Percentiles rank a stretch among this genome's conserved stretches.
Conservation (phyloP, 1,140 invertebrate species). For the Bombus waltoni region DNA sequence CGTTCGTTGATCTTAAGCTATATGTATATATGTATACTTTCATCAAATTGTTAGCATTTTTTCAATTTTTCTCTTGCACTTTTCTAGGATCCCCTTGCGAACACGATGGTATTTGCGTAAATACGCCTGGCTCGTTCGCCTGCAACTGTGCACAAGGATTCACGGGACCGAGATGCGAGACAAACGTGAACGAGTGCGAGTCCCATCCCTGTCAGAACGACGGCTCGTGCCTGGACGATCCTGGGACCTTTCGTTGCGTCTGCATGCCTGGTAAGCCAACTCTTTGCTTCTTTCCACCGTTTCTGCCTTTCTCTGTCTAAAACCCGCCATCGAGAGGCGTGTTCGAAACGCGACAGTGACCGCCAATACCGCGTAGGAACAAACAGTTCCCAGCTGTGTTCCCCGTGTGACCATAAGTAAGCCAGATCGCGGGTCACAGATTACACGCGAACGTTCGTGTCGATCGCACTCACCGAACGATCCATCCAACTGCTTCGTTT, state of each 20-base stretch:
- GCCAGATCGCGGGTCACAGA: conserved; percentile 1
- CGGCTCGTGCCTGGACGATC: conserved; percentile 96
- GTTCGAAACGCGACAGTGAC: neutral
- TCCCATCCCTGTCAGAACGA: conserved; percentile 97
- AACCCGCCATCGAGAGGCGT: too few species aligned
- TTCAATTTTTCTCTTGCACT: conserved; percentile 25
- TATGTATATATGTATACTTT: too few species aligned
- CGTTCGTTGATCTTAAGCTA: too few species aligned
- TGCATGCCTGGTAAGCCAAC: conserved; percentile 96
- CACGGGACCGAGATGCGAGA: conserved; percentile 95
- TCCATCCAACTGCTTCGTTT: conserved; percentile 27
- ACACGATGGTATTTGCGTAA: conserved; percentile 96
- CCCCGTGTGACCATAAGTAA: conserved; percentile 25
- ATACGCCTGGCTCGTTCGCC: conserved; percentile 95
- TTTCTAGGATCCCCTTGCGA: conserved; percentile 92
- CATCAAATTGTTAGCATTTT: neutral
- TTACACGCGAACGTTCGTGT: neutral
- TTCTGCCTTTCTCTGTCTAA: neutral
- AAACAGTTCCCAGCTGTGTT: neutral
- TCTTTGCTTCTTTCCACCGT: neutral
- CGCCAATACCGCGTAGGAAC: neutral
- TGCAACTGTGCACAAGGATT: conserved; percentile 97
- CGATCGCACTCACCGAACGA: conserved; percentile 4
- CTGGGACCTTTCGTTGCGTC: conserved; percentile 96
- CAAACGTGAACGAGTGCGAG: conserved; percentile 97